Evolutionary conservation across 2,797 vertebrate genomes (phyloP).

Genomic region (Rhynchotus rufescens): DNA sequence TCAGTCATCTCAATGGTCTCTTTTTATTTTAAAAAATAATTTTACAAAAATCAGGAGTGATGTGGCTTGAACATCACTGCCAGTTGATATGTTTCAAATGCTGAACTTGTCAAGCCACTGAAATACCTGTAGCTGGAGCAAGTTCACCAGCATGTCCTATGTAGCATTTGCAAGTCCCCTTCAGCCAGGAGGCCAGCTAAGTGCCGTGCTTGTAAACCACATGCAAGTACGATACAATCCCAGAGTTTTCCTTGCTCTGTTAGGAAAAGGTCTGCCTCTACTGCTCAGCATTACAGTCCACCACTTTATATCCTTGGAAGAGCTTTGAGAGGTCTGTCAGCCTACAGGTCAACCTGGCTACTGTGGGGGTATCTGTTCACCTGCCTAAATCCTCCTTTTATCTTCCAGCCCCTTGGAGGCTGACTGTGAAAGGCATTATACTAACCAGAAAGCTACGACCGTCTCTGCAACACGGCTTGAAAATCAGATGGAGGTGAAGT

Average conservation of each 20-base stretch:
- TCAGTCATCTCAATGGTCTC: background rate
- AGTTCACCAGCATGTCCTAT: slow-evolving; percentile 38
- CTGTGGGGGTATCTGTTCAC: background rate
- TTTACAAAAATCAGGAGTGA: slow-evolving; percentile 50
- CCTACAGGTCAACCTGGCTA: background rate
- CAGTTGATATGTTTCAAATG: slow-evolving; percentile 2
- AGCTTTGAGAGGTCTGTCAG: background rate
- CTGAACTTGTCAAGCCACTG: background rate
- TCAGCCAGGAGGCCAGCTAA: slow-evolving; percentile 30
- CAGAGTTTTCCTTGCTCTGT: background rate
- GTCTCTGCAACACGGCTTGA: background rate
- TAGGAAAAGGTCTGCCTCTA: background rate
- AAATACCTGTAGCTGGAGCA: background rate
- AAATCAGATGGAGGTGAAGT: slow-evolving; percentile 1
- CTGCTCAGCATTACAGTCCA: background rate
- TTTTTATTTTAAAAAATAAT: slow-evolving; percentile 20
- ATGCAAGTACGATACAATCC: background rate
- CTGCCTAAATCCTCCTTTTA: background rate
- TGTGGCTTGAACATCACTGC: slow-evolving; percentile 23
- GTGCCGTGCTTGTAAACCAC: background rate
- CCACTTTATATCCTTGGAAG: background rate
- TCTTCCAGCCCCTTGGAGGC: background rate
- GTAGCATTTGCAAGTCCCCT: slow-evolving; percentile 59
- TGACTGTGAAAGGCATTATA: background rate
- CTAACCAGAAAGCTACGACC: background rate